Evolutionary conservation across 2,797 vertebrate species (phyloP).

Genomic region (Sphenodon punctatus): DNA sequence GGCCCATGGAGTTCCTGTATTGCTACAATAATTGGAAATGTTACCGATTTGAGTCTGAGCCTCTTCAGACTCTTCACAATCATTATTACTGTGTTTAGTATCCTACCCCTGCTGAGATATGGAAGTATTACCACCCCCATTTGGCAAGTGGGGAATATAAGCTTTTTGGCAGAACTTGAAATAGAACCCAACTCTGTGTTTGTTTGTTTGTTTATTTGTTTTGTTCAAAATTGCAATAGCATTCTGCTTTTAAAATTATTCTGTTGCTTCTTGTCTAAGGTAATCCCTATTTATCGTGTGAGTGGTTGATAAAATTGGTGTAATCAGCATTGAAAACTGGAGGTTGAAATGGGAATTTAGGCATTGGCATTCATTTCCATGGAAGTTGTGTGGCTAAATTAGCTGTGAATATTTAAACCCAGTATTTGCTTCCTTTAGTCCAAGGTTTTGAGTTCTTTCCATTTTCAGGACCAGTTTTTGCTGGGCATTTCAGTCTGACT

Average conservation of each 20-base stretch:
- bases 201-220: no score
- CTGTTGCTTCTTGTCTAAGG: neutral
- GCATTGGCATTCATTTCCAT: no score
- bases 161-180: neutral
- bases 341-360: neutral
- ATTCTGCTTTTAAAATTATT: neutral
- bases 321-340: neutral
- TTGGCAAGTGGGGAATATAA: no score
- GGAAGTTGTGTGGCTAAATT: no score
- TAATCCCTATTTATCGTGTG: neutral
- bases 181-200: neutral
- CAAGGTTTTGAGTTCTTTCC: neutral
- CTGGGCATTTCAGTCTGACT: neutral
- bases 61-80: no score
- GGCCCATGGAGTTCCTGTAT: neutral
- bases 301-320: no score
- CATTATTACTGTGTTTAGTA: no score
- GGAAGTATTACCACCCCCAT: neutral
- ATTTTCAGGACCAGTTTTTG: neutral
- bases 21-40: no score
- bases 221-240: no score
- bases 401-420: neutral
- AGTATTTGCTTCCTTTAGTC: no score
- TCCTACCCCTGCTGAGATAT: no score
- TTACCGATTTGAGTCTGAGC: no score